Conservation (phyloP, 2,113 vertebrate genomes). For the Elgaria multicarinata region DNA sequence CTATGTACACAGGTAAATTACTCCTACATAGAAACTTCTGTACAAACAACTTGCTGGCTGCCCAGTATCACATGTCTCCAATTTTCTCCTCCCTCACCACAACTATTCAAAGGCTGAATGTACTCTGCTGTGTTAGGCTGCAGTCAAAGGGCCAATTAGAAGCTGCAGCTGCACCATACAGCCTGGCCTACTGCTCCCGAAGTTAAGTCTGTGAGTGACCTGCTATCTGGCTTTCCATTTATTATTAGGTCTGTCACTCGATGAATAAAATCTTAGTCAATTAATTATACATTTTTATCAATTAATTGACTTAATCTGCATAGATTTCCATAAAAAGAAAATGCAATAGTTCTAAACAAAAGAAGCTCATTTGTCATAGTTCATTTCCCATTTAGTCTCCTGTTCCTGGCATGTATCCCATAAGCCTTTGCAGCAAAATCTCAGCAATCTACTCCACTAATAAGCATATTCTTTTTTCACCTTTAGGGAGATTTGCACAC, state of each 20-base stretch:
- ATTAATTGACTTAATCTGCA: background rate
- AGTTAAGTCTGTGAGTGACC: background rate
- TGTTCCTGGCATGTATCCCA: no score
- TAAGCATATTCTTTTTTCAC: no score
- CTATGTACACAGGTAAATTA: background rate
- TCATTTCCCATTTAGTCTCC: no score
- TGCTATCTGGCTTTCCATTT: background rate
- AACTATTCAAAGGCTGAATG: background rate
- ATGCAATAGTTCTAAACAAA: background rate
- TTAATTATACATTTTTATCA: background rate
- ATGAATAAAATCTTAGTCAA: background rate
- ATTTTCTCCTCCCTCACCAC: background rate
- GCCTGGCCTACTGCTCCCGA: background rate
- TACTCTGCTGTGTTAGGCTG: background rate
- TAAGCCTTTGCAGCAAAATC: no score
- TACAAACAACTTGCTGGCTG: background rate
- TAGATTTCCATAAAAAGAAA: background rate
- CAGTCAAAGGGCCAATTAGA: background rate
- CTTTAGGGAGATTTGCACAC: no score
- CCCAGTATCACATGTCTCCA: background rate
- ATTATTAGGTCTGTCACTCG: background rate
- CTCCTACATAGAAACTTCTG: background rate
- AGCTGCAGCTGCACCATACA: background rate
- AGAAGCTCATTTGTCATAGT: background rate
- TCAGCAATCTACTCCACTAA: no score